Evolutionary conservation across 2,113 vertebrate genomes (phyloP), one percentile per base, ranked within the genome.

Genomic region (Anarrhichthys ocellatus): DNA sequence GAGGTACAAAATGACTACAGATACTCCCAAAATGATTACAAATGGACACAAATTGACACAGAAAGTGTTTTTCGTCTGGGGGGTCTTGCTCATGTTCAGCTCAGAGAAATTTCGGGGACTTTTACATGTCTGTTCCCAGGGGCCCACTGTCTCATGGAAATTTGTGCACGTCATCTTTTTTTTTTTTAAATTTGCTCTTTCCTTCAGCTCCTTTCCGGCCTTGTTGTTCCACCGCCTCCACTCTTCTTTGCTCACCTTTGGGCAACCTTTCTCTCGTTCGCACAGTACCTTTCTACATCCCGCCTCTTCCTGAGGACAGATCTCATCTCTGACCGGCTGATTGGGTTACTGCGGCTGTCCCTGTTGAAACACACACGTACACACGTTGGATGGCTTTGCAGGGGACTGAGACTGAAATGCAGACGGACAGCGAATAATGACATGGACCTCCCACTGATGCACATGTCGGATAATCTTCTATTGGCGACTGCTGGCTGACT

Each of bases 261-360:
- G 14, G 7, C 73, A 81, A 82, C 89, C 91, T 87, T 63, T 58
- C 78, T 59, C 18, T 13, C 24, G 1, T 32, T 61, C 58, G 7
- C 58, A 32, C 44, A 58, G 54, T 54, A 32, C 63, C 62, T 59
- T 42, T 79, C 83, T n/a, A 13, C 68, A 58, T 50, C 67, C 32
- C 40, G 80, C 22, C 44, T 29, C 72, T 86, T 48, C 81, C 66
- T 34, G 50, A 81, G 66, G 87, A 85, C 81, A 81, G 86, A 89
- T 90, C 79, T 83, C 76, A 73, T 87, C 82, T 79, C 84, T 76
- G 79, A 78, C 80, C 10, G 82, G 66, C 66, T 83, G 88, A 90
- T 90, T 90, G 83, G 88, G 86, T 92, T 92, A 91, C 90, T 58
- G 84, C 34, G 18, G 81, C 83, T 73, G 80, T 74, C 68, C 65